Evolutionary conservation across 1,140 invertebrate genomes (phyloP).

Genomic region (Tetramorium alpestre): DNA sequence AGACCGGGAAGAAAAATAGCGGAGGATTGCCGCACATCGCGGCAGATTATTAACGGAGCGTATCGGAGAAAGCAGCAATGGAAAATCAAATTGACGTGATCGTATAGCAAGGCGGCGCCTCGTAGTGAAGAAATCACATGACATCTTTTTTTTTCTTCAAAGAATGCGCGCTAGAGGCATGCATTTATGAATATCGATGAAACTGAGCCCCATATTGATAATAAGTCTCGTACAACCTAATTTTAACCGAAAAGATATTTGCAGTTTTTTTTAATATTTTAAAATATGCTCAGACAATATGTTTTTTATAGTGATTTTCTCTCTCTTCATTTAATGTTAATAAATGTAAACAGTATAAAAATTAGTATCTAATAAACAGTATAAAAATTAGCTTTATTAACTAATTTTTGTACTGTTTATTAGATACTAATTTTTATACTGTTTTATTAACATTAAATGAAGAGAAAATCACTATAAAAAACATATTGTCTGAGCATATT

Average conservation of each 20-base stretch:
- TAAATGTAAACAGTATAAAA: neutral
- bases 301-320: neutral
- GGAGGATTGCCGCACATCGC: conserved; percentile 71
- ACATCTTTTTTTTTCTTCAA: conserved; percentile 11
- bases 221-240: neutral
- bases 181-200: neutral
- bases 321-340: neutral
- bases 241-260: neutral
- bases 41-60: conserved; percentile 82
- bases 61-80: conserved; percentile 83
- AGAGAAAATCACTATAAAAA: neutral
- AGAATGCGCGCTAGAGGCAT: neutral
- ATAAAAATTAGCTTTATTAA: too few species aligned
- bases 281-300: neutral
- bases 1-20: conserved; percentile 64
- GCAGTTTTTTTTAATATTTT: neutral
- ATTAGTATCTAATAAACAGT: too few species aligned
- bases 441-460: neutral
- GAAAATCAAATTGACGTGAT: conserved; percentile 75
- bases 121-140: conserved; percentile 57
- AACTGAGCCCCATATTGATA: neutral
- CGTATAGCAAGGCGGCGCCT: conserved; percentile 40
- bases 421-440: too few species aligned
- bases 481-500: neutral
- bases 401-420: too few species aligned